These are phyloP conservation scores for Paedocypris sp. DNA, from an alignment of 2,113 vertebrate species.

Conservation along the genomic window DNA sequence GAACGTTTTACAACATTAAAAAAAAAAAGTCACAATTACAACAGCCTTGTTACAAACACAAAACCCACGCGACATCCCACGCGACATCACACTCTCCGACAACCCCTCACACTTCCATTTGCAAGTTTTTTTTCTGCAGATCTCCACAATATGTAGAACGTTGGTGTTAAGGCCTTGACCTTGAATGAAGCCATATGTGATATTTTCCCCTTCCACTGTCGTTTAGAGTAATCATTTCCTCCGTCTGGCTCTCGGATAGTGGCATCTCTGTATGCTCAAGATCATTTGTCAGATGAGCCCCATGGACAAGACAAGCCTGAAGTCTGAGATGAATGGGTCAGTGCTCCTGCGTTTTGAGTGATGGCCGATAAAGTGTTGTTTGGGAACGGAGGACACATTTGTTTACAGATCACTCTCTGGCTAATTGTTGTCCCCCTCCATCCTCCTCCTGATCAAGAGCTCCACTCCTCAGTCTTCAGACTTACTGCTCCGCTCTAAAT, in stretches of 20 bases:
- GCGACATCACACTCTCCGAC: too few species aligned
- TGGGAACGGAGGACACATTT: constrained; percentile 48
- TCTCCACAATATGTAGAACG: constrained; percentile 3
- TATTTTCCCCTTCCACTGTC: neutral
- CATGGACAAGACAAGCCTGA: constrained; percentile 23
- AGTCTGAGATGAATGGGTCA: constrained; percentile 33
- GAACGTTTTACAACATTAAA: too few species aligned
- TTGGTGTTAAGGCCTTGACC: neutral
- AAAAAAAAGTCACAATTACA: too few species aligned
- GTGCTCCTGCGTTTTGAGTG: constrained; percentile 47
- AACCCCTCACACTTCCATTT: too few species aligned
- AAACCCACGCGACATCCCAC: too few species aligned
- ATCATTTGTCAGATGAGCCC: constrained; percentile 33
- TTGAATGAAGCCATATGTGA: neutral
- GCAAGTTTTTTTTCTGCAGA: neutral
- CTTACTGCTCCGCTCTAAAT: constrained; percentile 85
- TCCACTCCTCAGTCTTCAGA: constrained; percentile 78
- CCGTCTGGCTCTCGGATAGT: constrained; percentile 44
- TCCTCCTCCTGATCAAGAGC: constrained; percentile 63
- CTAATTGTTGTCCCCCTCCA: constrained; percentile 53
- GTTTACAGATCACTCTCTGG: constrained; percentile 52
- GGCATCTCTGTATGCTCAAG: constrained; percentile 55
- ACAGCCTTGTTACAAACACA: too few species aligned
- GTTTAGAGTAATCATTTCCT: neutral
- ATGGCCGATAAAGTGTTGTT: constrained; percentile 53